Evolutionary conservation across 1,140 invertebrate genomes (phyloP).

Genomic region (Plectrocnemia conspersa): DNA sequence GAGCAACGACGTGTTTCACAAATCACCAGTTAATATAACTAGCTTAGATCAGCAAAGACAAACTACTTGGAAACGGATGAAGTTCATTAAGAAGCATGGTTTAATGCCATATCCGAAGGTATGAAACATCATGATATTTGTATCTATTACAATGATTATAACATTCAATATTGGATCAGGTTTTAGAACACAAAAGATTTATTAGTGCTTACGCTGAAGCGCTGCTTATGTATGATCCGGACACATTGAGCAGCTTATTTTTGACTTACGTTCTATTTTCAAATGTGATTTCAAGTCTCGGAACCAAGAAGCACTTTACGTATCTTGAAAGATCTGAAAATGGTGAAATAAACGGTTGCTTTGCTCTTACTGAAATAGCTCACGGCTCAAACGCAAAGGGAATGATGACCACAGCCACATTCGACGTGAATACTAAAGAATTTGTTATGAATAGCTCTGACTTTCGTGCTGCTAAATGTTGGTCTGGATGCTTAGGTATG

Average conservation of each 20-base stretch:
- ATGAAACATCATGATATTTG: too few relatives aligned
- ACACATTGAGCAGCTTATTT: slow-evolving; percentile 58
- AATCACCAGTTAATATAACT: too few relatives aligned
- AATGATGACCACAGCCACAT: slow-evolving; percentile 77
- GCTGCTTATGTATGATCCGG: slow-evolving; percentile 66
- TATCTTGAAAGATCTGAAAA: slow-evolving; percentile 56
- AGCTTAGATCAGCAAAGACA: too few relatives aligned
- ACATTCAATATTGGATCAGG: background rate
- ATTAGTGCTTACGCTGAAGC: slow-evolving; percentile 40
- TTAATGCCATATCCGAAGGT: too few relatives aligned
- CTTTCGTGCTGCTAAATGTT: slow-evolving; percentile 84
- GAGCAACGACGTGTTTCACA: background rate
- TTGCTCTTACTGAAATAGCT: slow-evolving; percentile 77
- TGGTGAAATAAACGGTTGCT: slow-evolving; percentile 65
- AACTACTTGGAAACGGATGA: too few relatives aligned
- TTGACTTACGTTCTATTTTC: slow-evolving; percentile 56
- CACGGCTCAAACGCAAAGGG: slow-evolving; percentile 82
- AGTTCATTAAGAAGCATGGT: too few relatives aligned
- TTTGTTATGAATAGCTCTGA: slow-evolving; percentile 78
- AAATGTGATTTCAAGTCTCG: slow-evolving; percentile 51
- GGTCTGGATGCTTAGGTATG: slow-evolving; percentile 62
- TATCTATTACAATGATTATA: too few relatives aligned
- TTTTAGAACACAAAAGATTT: background rate
- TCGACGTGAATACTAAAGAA: slow-evolving; percentile 63
- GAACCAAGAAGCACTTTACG: slow-evolving; percentile 56